These are phyloP conservation scores for Equus quagga DNA, from an alignment of 2,113 vertebrate species.

Conservation along the genomic window DNA sequence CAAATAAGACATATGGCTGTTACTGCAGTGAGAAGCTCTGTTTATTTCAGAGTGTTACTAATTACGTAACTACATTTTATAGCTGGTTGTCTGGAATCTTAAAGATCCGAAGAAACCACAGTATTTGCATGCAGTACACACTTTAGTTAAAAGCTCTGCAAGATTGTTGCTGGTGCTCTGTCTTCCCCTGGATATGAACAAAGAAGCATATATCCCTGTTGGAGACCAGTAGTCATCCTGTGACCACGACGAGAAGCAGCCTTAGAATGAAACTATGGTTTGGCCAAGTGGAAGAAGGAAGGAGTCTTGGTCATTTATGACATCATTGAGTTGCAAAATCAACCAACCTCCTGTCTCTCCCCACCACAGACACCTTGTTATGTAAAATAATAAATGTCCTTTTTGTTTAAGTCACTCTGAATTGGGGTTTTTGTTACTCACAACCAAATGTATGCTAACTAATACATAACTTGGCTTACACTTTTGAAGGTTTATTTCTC, in stretches of 20 bases:
- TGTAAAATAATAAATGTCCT: slow-evolving; percentile 22
- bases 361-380: neutral
- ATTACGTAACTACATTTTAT: slow-evolving; percentile 36
- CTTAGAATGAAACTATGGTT: slow-evolving; percentile 34
- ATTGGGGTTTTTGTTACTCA: neutral
- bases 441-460: neutral
- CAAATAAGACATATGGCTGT: slow-evolving; percentile 23
- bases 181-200: neutral
- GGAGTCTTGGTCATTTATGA: slow-evolving; percentile 9
- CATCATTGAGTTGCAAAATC: slow-evolving; percentile 19
- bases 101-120: slow-evolving; percentile 31
- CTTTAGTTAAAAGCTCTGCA: neutral
- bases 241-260: neutral
- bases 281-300: neutral
- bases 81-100: neutral
- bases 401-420: slow-evolving; percentile 34
- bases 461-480: neutral
- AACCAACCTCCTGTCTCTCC: neutral
- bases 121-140: neutral
- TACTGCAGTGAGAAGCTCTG: neutral
- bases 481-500: slow-evolving; percentile 28
- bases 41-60: slow-evolving; percentile 54
- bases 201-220: neutral
- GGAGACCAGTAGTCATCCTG: neutral
- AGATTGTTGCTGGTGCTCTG: neutral